Evolutionary conservation across 2,888 invertebrate species (phyloP).

Genomic region (Trichopoda pennipes): DNA sequence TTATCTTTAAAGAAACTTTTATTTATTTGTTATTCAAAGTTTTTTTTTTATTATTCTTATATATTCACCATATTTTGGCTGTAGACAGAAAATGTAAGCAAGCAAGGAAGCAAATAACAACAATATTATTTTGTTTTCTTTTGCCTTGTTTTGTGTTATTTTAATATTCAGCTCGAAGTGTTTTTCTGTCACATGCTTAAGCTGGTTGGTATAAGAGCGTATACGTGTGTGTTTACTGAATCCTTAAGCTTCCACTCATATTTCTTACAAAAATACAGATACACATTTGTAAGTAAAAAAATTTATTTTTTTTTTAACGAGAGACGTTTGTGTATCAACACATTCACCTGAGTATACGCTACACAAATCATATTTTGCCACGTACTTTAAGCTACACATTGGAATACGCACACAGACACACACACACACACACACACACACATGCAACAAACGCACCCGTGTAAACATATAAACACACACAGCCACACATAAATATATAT

Average conservation of each 20-base stretch:
- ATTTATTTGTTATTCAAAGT: background rate
- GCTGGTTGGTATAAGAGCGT: background rate
- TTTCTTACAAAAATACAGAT: conserved; percentile 14
- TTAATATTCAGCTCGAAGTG: conserved; percentile 18
- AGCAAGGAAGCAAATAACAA: conserved; percentile 8
- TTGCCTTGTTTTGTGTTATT: background rate
- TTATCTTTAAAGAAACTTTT: no score
- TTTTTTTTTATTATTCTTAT: background rate
- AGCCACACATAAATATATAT: background rate
- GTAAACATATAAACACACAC: background rate
- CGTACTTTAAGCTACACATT: background rate
- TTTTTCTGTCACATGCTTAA: conserved; percentile 40
- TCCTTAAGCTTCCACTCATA: conserved; percentile 37
- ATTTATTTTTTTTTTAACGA: background rate
- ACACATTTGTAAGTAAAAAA: background rate
- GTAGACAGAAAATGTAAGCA: background rate
- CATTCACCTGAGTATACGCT: conserved; percentile 27
- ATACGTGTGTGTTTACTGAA: background rate
- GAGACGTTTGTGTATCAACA: conserved; percentile 8
- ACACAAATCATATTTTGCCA: conserved; percentile 12
- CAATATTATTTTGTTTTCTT: conserved; percentile 1
- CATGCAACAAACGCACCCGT: background rate
- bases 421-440: background rate
- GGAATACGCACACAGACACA: background rate
- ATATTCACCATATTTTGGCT: background rate